These are phyloP conservation scores for Canis aureus DNA, from an alignment of 2,113 vertebrate genomes.

Conservation along the genomic window DNA sequence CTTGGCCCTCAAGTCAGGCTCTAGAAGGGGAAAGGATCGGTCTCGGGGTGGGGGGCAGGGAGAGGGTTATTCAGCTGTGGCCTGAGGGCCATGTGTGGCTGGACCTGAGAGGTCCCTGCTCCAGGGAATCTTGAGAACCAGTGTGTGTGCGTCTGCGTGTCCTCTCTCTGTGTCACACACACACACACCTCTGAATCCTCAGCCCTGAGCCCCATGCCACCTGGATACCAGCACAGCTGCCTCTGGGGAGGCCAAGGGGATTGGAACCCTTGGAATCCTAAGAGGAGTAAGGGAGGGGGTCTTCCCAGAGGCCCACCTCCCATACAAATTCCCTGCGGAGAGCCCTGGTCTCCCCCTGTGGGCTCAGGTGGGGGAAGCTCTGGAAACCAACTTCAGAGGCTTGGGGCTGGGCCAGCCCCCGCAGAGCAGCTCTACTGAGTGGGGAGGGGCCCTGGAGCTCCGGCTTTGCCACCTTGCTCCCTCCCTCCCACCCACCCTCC, in stretches of 20 bases:
- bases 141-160: not conserved
- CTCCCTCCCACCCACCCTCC: conserved; percentile 84
- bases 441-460: conserved; percentile 79
- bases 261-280: not conserved
- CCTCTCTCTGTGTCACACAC: not conserved
- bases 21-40: not conserved
- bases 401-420: conserved; percentile 70
- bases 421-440: conserved; percentile 10
- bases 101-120: not conserved
- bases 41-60: rapidly evolving
- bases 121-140: not conserved
- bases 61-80: not conserved
- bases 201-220: not conserved
- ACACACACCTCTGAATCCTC: not conserved
- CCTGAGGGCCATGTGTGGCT: not conserved
- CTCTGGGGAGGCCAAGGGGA: not conserved
- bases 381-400: conserved; percentile 74
- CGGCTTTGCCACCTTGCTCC: conserved; percentile 87
- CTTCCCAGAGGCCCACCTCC: not conserved
- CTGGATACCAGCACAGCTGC: not conserved
- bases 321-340: not conserved
- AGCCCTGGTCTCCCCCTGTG: not conserved
- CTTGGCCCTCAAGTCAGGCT: not conserved
- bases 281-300: not conserved
- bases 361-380: not conserved